Evolutionary conservation across 1,140 invertebrate species (phyloP).

Genomic region (Drosophila pallidifrons): DNA sequence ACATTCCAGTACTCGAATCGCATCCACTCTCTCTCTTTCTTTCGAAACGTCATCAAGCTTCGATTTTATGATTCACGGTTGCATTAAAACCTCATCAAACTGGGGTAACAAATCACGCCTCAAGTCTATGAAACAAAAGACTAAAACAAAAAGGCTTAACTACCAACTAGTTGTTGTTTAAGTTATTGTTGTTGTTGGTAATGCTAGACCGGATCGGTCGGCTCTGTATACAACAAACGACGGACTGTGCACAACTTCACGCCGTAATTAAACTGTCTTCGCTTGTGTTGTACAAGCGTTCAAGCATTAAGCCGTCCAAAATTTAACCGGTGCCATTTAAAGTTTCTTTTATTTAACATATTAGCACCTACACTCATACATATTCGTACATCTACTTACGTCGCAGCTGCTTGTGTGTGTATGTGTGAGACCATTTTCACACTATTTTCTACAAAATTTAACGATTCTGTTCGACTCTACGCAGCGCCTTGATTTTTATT

Average conservation of each 20-base stretch:
- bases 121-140: slow-evolving; percentile 38
- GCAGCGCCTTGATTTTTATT: slow-evolving; percentile 66
- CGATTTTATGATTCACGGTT: slow-evolving; percentile 80
- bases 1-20: slow-evolving; percentile 10
- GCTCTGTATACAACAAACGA: slow-evolving; percentile 29
- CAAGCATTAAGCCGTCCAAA: slow-evolving; percentile 77
- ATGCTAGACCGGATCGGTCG: slow-evolving; percentile 6
- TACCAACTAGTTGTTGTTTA: slow-evolving; percentile 11
- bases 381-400: not conserved
- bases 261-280: slow-evolving; percentile 83
- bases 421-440: slow-evolving; percentile 63
- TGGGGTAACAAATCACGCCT: slow-evolving; percentile 48
- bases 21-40: not conserved
- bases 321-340: slow-evolving; percentile 75
- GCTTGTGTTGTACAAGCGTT: slow-evolving; percentile 69
- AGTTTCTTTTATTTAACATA: slow-evolving; percentile 72
- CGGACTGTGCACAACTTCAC: slow-evolving; percentile 76
- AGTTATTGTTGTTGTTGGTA: slow-evolving; percentile 5
- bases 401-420: not conserved
- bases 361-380: slow-evolving; percentile 20
- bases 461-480: slow-evolving; percentile 72
- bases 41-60: slow-evolving; percentile 55
- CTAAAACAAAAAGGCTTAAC: slow-evolving; percentile 25
- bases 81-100: slow-evolving; percentile 74
- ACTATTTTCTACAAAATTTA: slow-evolving; percentile 81